Evolutionary conservation across 2,113 vertebrate species (phyloP).

Genomic region (Greenwoodochromis staneri): DNA sequence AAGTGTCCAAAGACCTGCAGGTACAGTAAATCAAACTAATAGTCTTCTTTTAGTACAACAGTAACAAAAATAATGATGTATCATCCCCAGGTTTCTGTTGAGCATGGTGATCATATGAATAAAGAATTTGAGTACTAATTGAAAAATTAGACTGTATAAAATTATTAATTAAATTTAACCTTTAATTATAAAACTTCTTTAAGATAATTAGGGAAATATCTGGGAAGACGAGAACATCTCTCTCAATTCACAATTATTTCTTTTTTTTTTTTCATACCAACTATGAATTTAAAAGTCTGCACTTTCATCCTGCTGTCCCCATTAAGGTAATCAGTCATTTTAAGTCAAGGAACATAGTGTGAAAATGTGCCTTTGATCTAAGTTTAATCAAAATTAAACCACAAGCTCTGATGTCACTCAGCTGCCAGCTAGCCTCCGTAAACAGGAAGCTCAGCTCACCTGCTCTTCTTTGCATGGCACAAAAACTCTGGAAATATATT

Average conservation of each 20-base stretch:
- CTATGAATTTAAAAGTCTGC: background rate
- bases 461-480: background rate
- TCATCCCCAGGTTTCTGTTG: background rate
- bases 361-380: background rate
- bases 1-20: slow-evolving; percentile 50
- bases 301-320: background rate
- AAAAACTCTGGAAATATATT: background rate
- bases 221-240: background rate
- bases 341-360: background rate
- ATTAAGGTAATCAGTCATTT: background rate
- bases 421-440: background rate
- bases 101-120: background rate
- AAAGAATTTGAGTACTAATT: background rate
- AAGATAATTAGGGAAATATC: background rate
- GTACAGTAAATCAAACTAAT: background rate
- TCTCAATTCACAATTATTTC: background rate
- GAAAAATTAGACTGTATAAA: background rate
- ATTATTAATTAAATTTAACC: background rate
- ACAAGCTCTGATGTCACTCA: background rate
- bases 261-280: background rate
- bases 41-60: background rate
- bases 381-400: background rate
- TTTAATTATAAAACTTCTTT: background rate
- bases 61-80: background rate
- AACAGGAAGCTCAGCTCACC: background rate